phyloP scores from a whole-genome alignment of 2,797 vertebrate genomes.

The Knipowitschia caucasica region DNA sequence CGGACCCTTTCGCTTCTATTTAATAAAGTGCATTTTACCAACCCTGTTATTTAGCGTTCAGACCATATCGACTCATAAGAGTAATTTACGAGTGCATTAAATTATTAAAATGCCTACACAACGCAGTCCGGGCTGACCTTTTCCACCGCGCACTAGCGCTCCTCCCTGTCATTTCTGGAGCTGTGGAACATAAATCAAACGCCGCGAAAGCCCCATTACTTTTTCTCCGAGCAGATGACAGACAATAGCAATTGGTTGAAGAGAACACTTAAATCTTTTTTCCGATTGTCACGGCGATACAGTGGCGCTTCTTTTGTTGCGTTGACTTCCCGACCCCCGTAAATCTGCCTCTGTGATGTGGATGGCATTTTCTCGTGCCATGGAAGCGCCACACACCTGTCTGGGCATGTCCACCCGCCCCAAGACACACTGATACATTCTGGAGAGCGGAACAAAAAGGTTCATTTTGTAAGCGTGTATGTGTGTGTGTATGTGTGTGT shows the following conservation, averaged over 20 bases:
- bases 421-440: conserved; percentile 61
- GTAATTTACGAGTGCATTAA: conserved; percentile 4
- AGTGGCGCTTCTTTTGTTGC: conserved; percentile 67
- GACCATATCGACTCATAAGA: not conserved
- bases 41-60: not conserved
- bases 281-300: conserved; percentile 64
- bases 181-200: conserved; percentile 38
- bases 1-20: not conserved
- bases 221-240: conserved; percentile 48
- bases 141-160: conserved; percentile 1
- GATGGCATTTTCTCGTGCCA: conserved; percentile 67
- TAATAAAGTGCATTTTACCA: not conserved
- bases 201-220: conserved; percentile 47
- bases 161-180: conserved; percentile 12
- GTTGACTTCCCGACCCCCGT: conserved; percentile 47
- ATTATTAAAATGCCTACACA: conserved; percentile 2
- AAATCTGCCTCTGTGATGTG: conserved; percentile 63
- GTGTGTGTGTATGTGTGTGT: conserved; percentile 2
- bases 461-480: conserved; percentile 33
- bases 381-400: conserved; percentile 71
- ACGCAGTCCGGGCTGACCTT: conserved; percentile 10
- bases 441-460: conserved; percentile 53
- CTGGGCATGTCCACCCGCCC: conserved; percentile 58
- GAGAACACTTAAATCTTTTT: conserved; percentile 38
- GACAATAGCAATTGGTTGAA: conserved; percentile 67